Conservation (phyloP, 2,888 invertebrate genomes). For the Calliphora vomitoria region DNA sequence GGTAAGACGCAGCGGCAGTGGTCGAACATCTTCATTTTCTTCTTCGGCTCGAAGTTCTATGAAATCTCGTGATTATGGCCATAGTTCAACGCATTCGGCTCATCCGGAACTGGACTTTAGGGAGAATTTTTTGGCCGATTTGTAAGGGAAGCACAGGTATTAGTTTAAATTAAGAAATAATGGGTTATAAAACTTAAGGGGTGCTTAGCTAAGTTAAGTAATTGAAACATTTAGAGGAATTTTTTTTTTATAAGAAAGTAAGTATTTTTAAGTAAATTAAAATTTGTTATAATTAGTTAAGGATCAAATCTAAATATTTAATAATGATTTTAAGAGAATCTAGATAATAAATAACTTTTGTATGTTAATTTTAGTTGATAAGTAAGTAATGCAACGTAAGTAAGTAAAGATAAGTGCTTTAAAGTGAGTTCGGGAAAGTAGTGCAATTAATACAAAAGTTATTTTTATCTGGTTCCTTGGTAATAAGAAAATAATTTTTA, state of each 20-base stretch:
- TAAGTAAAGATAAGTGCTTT: not conserved
- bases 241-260: constrained; percentile 18
- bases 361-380: not conserved
- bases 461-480: constrained; percentile 16
- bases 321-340: not conserved
- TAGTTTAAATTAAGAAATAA: not conserved
- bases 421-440: not conserved
- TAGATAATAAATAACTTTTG: constrained; percentile 3
- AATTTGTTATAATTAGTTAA: constrained; percentile 1
- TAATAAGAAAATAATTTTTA: not conserved
- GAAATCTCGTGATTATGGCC: constrained; percentile 83
- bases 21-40: constrained; percentile 80
- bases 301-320: too few species aligned
- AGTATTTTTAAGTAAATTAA: constrained; percentile 8
- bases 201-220: constrained; percentile 37
- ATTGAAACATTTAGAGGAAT: not conserved
- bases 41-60: constrained; percentile 83
- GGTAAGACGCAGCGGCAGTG: constrained; percentile 81
- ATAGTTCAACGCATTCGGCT: constrained; percentile 81
- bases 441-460: constrained; percentile 21
- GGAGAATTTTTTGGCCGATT: constrained; percentile 84
- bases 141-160: constrained; percentile 77
- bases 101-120: constrained; percentile 84
- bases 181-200: not conserved
- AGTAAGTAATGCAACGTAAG: not conserved